Evolutionary conservation across 2,888 invertebrate genomes (phyloP).

Genomic region (Asteroscopus sphinx): DNA sequence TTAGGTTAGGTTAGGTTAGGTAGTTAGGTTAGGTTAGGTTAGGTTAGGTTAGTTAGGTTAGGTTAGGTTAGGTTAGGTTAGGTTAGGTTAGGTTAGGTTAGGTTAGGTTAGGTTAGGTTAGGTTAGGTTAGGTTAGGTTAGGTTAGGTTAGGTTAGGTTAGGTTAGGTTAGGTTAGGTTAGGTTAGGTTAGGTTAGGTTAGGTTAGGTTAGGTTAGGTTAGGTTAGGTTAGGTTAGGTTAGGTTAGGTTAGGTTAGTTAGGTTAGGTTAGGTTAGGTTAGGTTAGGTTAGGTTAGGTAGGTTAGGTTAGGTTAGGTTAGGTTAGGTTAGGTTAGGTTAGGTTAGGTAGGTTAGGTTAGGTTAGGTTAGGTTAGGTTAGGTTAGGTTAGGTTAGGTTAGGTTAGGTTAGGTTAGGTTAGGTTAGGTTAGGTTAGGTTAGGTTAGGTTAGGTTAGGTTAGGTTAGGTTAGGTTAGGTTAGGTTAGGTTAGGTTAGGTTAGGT

Average conservation of each 20-base stretch:
- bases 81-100: constrained; percentile 22
- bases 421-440: constrained; percentile 25
- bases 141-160: constrained; percentile 7
- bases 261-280: constrained; percentile 40
- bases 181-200: constrained; percentile 46
- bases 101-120: constrained; percentile 9
- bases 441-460: constrained; percentile 15
- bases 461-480: constrained; percentile 14
- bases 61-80: constrained; percentile 44
- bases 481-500: constrained; percentile 18
- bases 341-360: constrained; percentile 29
- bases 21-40: constrained; percentile 47
- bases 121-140: constrained; percentile 9
- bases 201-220: constrained; percentile 25
- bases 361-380: constrained; percentile 23
- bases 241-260: too few relatives aligned
- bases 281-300: too few relatives aligned
- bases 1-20: constrained; percentile 50
- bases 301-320: constrained; percentile 40
- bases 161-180: constrained; percentile 33
- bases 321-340: too few relatives aligned
- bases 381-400: constrained; percentile 25
- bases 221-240: constrained; percentile 42
- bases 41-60: constrained; percentile 54
- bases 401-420: constrained; percentile 26